These are phyloP conservation scores for Crotalus tigris DNA, from an alignment of 2,113 vertebrate species.

Conservation along the genomic window DNA sequence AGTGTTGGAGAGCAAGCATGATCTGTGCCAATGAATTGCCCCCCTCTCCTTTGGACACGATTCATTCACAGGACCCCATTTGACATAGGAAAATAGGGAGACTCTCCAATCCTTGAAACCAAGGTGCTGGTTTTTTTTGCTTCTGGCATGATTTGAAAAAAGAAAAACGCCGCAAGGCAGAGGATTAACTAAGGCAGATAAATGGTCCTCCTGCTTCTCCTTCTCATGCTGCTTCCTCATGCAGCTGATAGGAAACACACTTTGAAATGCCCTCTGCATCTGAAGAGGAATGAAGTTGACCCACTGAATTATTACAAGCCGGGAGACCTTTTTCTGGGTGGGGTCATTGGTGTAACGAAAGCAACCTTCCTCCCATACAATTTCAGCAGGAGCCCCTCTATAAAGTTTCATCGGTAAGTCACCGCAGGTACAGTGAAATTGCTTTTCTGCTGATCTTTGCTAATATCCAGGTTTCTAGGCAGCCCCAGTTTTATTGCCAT, in stretches of 20 bases:
- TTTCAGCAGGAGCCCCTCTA: not conserved
- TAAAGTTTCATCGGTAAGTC: not conserved
- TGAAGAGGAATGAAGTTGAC: not conserved
- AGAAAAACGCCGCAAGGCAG: not conserved
- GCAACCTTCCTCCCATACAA: not conserved
- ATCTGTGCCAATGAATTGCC: not conserved
- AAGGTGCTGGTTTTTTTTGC: not conserved
- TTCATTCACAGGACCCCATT: not conserved
- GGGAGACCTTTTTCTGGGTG: not conserved
- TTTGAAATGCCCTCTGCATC: not conserved
- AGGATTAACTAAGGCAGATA: not conserved
- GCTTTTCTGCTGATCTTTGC: not conserved
- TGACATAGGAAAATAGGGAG: not conserved
- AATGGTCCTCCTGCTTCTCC: not conserved
- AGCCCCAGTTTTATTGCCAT: not conserved
- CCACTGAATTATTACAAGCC: not conserved
- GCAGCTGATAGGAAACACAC: not conserved
- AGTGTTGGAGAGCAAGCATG: no score
- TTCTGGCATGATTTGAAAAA: not conserved
- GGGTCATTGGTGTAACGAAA: not conserved
- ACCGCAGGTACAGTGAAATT: rapidly evolving
- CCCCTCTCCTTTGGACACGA: not conserved
- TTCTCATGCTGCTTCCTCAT: not conserved
- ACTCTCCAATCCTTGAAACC: not conserved
- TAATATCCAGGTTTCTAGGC: not conserved